Base-by-base conservation (phyloP, 2,113 vertebrate species). In the Alectura lathami region DNA sequence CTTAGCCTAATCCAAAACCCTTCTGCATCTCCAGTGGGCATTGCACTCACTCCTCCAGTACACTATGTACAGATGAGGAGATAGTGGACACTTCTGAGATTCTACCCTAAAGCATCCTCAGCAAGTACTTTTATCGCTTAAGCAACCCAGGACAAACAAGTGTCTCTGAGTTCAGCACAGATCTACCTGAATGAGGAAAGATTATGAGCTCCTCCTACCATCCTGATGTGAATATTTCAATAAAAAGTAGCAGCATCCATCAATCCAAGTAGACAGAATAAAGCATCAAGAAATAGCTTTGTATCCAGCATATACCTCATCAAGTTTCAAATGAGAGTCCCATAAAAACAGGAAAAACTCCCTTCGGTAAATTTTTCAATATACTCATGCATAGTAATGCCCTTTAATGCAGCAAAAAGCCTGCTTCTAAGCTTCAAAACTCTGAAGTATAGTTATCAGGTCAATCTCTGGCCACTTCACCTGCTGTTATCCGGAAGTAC, bases 11-110 rank as follows among this genome's bases (percentile, higher is more conserved):
- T 36, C 17, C 27, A 42, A 78, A 63, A 11, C 20, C 30, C 15
- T 22, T 24, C 27, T 63, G 73, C n/a, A 23, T n/a, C 56, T 10
- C n/a, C 32, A 15, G 30, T 21, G 4, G 12, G 42, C 29, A 29
- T 5, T 23, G 56, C 9, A 4, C 9, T 66, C 45, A 10, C 16
- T 60, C 21, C 45, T 60, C 24, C 45, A 6, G 22, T 0, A 6
- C 27, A 21, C 48, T 8, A 9, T 6, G 27, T 20, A 32, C 1
- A 0, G 30, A 68, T 14, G 0, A 78, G 47, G 6, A 73, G 8
- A 53, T 73, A 36, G 29, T 1, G 2, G 38, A 86, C 18, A 27
- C 4, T 56, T 50, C 14, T 8, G 2, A 66, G 62, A 66, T 38
- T n/a, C n/a, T 14, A 8, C 38, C 6, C 22, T 30, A 1, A 16